Evolutionary conservation across 2,113 vertebrate genomes (phyloP), one percentile per base, ranked within the genome.

Genomic region (Aegithalos caudatus): DNA sequence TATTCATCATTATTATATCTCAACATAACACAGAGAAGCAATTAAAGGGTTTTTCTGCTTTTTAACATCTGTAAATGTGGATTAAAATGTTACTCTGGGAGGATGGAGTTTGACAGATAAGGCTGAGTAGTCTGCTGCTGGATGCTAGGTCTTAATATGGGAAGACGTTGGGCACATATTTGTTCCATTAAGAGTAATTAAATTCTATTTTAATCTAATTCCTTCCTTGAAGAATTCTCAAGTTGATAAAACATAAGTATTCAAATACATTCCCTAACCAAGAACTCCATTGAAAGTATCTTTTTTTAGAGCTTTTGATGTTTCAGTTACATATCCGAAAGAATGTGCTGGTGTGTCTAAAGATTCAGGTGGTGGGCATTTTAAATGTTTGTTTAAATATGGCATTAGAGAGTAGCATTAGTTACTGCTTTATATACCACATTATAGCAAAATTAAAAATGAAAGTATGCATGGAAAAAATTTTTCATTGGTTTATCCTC

Each of bases 191-290:
- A 47, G 14, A 73, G 45, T 54, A 40, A 35, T 58, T n/a, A 90
- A 77, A 81, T 88, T 77, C 14, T 53, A 7, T 61, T 92, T 93
- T 28, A 82, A 38, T 85, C 40, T 66, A 77, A 62, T 47, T 93
- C 21, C 29, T 73, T 80, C 47, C 71, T 53, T 61, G 24, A 79
- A 85, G 61, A 90, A 42, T 25, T 90, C 33, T 83, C 12, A 62
- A 60, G 14, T 2, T 85, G 62, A 45, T 92, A 66, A 72, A 94
- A 58, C 2, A 0, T 44, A 51, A 37, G 14, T 37, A 25, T 28
- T 82, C 8, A 44, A 65, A 16, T 67, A 15, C 2, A 2, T 84
- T 92, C 35, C 33, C 61, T 82, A 58, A n/a, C 16, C n/a, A 64
- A 54, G 22, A 47, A 51, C 27, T 86, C 22, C 11, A 42, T 61